Conservation (phyloP, 2,888 invertebrate species). For the Standfussiana lucernea region DNA sequence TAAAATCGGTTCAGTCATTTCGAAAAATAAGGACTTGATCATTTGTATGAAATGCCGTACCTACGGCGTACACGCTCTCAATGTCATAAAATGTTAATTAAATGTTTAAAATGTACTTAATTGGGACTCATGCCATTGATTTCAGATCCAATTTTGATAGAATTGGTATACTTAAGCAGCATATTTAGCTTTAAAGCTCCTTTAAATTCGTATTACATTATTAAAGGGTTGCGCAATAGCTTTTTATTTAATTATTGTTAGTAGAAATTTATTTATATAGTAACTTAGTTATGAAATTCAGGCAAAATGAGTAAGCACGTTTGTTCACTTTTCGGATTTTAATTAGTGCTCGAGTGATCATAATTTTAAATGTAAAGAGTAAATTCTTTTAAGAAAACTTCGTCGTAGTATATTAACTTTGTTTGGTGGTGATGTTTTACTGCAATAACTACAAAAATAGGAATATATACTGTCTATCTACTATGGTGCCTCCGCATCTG, state of each 20-base stretch:
- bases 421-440: neutral
- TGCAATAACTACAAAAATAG: slow-evolving; percentile 1
- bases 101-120: slow-evolving; percentile 17
- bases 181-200: slow-evolving; percentile 46
- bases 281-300: neutral
- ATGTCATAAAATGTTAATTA: slow-evolving; percentile 9
- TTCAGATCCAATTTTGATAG: slow-evolving; percentile 38
- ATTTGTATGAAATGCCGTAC: too few species aligned
- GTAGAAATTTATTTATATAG: slow-evolving; percentile 12
- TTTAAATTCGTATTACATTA: slow-evolving; percentile 28
- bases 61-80: too few species aligned
- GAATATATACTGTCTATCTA: neutral
- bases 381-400: neutral
- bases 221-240: neutral
- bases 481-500: neutral
- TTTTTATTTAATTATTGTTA: neutral
- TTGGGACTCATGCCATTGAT: neutral
- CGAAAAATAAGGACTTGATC: too few species aligned
- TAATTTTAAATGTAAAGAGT: neutral
- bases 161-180: slow-evolving; percentile 7
- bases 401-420: neutral
- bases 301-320: neutral
- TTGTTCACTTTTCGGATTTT: neutral
- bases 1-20: too few species aligned
- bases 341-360: neutral